phyloP scores from a whole-genome alignment of 2,888 invertebrate genomes.

The Rhodophaea formosa region DNA sequence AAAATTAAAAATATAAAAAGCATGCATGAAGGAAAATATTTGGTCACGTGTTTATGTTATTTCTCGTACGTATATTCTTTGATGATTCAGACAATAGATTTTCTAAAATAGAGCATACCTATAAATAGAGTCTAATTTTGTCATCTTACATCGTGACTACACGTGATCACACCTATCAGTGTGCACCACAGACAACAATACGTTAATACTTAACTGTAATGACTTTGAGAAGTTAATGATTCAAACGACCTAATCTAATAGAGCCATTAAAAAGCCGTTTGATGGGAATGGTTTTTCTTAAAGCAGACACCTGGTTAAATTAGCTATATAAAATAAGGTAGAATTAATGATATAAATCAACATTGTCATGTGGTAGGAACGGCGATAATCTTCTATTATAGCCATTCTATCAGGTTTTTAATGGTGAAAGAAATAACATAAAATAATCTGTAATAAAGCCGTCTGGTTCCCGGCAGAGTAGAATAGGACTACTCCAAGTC shows the following conservation, averaged over 20 bases:
- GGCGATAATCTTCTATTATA: no score
- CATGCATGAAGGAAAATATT: no score
- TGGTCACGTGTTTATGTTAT: no score
- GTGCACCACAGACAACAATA: neutral
- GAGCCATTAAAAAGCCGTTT: neutral
- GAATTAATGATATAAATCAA: no score
- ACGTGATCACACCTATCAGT: neutral
- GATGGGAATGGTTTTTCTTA: neutral
- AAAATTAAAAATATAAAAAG: no score
- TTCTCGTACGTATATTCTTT: neutral
- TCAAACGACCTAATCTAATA: neutral
- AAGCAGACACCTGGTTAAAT: neutral
- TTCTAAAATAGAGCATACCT: neutral
- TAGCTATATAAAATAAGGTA: neutral
- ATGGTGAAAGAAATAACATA: no score
- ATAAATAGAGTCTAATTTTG: neutral
- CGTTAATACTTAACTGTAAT: neutral
- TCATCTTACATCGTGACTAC: neutral
- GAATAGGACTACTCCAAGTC: no score
- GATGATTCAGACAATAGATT: neutral
- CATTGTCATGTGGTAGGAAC: no score
- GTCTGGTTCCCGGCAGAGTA: no score
- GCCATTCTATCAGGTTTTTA: no score
- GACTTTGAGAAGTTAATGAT: constrained; percentile 1
- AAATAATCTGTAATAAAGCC: no score